Evolutionary conservation across 2,888 invertebrate species (phyloP), one percentile per base, ranked within the genome.

Genomic region (Syritta pipiens): DNA sequence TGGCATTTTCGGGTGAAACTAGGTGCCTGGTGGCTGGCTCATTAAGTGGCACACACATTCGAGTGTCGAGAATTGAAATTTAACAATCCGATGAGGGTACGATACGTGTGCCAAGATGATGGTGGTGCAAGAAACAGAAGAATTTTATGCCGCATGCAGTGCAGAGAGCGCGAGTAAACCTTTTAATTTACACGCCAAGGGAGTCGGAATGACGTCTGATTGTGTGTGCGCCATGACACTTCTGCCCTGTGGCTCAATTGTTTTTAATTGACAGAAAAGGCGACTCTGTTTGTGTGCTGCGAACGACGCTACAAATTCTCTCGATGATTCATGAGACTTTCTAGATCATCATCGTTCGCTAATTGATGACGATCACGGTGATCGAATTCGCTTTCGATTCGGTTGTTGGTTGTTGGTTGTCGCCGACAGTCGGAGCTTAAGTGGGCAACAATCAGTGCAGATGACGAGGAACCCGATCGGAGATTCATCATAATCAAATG

Each of bases 201-300:
- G n/a, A n/a, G n/a, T n/a, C n/a, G n/a, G n/a, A n/a, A n/a, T n/a
- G n/a, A n/a, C n/a, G n/a, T n/a, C n/a, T 42, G 49, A 42, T 32
- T 69, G 69, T 60, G 32, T 68, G 51, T 46, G 75, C 55, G 81
- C 83, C 82, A 81, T 83, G 84, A 83, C 83, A 83, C 82, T 82
- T 84, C 81, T 82, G 82, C 83, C 83, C 82, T 84, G 84, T 82
- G 81, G 85, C 87, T 87, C 86, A 86, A 86, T 86, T 86, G 86
- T 86, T 87, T 86, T 86, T 87, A 86, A 86, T 86, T 86, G 87
- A 86, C 85, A 81, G 84, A 86, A 82, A 83, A 83, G 24, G 9
- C 14, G 12, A 40, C n/a, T n/a, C n/a, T n/a, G n/a, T n/a, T n/a
- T n/a, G n/a, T n/a, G 28, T 14, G 42, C 19, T 30, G 28, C 9